Conservation (phyloP, 2,113 vertebrate genomes). For the Mionectes macconnelli region DNA sequence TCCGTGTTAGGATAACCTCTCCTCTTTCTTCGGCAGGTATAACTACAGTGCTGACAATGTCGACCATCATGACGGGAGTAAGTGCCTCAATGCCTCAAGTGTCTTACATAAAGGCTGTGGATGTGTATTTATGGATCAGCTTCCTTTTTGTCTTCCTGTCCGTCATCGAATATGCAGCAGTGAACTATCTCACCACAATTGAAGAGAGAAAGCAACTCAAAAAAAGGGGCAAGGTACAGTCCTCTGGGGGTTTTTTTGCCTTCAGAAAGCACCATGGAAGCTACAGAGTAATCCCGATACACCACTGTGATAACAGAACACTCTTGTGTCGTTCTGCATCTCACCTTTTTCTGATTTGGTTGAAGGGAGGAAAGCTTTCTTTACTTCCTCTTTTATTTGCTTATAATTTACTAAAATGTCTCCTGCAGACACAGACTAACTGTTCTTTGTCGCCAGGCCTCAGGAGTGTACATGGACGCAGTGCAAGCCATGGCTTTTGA, state of each 20-base stretch:
- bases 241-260: constrained; percentile 5
- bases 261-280: neutral
- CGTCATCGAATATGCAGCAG: constrained; percentile 87
- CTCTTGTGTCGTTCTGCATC: neutral
- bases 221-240: constrained; percentile 70
- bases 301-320: neutral
- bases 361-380: neutral
- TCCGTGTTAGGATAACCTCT: neutral
- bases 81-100: constrained; percentile 92
- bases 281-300: neutral
- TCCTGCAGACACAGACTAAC: neutral
- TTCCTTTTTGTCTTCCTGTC: constrained; percentile 93
- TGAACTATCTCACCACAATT: constrained; percentile 90
- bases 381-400: neutral
- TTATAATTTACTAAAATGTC: neutral
- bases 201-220: constrained; percentile 77
- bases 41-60: constrained; percentile 91
- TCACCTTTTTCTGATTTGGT: neutral
- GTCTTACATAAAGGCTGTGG: constrained; percentile 92
- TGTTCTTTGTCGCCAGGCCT: constrained; percentile 71
- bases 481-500: constrained; percentile 87
- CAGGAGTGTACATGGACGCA: constrained; percentile 75
- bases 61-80: constrained; percentile 88
- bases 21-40: constrained; percentile 77
- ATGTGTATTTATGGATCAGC: constrained; percentile 91